A percentile compares a stretch with the other conserved stretches of the same genome.
Conservation (phyloP, 2,797 vertebrate genomes). For the Darevskia mixta region DNA sequence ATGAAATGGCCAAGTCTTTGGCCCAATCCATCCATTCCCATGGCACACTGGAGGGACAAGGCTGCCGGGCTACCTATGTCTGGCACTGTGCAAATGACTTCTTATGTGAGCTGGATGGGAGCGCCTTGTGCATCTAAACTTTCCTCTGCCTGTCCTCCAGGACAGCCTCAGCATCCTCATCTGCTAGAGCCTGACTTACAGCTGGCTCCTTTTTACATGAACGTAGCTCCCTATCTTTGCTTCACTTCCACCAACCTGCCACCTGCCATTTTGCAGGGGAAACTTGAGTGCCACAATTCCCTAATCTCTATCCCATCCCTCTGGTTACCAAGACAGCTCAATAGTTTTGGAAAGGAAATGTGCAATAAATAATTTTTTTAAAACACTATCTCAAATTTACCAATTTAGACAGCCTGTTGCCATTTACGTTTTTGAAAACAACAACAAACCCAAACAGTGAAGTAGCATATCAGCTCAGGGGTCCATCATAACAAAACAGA, state of each 20-base stretch:
- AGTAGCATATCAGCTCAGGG: neutral
- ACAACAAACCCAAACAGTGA: too few relatives aligned
- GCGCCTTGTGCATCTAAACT: neutral
- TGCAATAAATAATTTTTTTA: neutral
- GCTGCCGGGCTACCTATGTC: neutral
- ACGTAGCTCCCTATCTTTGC: neutral
- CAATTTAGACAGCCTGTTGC: neutral
- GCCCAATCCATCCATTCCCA: neutral
- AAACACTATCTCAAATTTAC: too few relatives aligned
- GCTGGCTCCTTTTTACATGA: neutral
- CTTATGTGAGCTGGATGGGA: neutral
- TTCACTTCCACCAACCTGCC: too few relatives aligned
- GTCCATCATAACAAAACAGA: neutral
- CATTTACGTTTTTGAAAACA: neutral
- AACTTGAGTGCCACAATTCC: neutral
- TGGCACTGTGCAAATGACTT: neutral
- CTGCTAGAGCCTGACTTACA: neutral
- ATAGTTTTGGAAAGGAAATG: constrained; percentile 6
- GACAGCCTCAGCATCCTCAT: neutral
- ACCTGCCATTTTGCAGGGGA: too few relatives aligned
- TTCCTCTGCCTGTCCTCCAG: neutral
- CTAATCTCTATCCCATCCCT: neutral
- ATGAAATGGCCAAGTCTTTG: neutral
- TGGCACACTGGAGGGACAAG: neutral
- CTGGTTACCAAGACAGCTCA: neutral